Evolutionary conservation across 2,113 vertebrate genomes (phyloP).

Genomic region (Cebidichthys violaceus): DNA sequence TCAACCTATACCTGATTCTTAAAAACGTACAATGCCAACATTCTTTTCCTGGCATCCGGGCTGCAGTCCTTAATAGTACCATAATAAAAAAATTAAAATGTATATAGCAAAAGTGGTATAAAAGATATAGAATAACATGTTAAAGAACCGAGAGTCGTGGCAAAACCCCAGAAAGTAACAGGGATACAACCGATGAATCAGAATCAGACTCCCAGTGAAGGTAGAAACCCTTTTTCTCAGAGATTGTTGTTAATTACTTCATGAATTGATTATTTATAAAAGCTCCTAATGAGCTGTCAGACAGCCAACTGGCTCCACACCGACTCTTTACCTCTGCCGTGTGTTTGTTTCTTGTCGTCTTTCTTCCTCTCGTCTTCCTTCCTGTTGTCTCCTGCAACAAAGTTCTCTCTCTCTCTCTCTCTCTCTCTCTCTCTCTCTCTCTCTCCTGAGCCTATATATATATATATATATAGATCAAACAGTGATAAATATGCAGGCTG

Average conservation of each 20-base stretch:
- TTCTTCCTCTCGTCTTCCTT: slow-evolving; percentile 23
- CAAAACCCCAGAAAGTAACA: too few relatives aligned
- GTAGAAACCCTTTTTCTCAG: background rate
- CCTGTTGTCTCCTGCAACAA: slow-evolving; percentile 16
- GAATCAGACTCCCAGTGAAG: too few relatives aligned
- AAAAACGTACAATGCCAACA: too few relatives aligned
- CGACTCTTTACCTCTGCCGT: slow-evolving; percentile 48
- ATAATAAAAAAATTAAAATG: too few relatives aligned
- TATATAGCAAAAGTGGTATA: too few relatives aligned
- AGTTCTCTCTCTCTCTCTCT: background rate
- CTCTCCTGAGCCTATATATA: too few relatives aligned
- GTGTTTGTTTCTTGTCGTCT: slow-evolving; percentile 1
- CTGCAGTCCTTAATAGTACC: too few relatives aligned
- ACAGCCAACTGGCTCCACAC: slow-evolving; percentile 73
- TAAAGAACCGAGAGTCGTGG: too few relatives aligned
- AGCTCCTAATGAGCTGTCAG: slow-evolving; percentile 78
- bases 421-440: background rate
- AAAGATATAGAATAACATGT: too few relatives aligned
- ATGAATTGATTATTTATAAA: slow-evolving; percentile 82
- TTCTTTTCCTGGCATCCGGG: too few relatives aligned
- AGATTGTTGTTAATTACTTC: slow-evolving; percentile 80
- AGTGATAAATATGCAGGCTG: background rate
- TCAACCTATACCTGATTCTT: too few relatives aligned
- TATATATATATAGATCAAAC: background rate
- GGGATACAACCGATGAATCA: too few relatives aligned